Base-by-base conservation (phyloP, 2,888 invertebrate species). In the Noctua pronuba region DNA sequence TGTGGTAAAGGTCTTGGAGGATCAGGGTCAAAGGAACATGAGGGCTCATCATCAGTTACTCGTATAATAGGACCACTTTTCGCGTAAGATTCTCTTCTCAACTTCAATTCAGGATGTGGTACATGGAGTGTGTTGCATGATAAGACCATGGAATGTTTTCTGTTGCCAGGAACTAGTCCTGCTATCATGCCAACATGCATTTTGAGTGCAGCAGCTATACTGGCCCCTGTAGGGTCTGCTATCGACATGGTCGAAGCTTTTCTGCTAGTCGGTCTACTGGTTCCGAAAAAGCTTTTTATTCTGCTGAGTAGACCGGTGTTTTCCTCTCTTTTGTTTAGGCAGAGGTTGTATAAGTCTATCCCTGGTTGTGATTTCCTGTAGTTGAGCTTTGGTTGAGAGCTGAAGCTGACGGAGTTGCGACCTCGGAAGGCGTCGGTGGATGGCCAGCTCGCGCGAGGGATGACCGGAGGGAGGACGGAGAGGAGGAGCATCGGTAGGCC, bases 391-490 rank as follows among this genome's bases (percentile, higher is more conserved):
- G 97, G 97, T 88, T 97, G 97, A 0, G 97, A 97, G 89, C 97
- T 97, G 90, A 98, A 98, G 75, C 97, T 97, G 77, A 97, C 97
- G 2, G 97, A 97, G 85, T 97, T 97, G 31, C 97, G 92, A 0
- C 97, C 97, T 79, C 97, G 96, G 93, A 96, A 97, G 66, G 97
- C 97, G 89, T 98, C 98, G 0, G 98, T 97, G 21, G 98, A 98
- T 0, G 98, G 98, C 98, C 98, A 98, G 92, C 98, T 98, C 11
- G 98, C 98, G 64, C 98, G 96, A 0, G 98, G 98, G 74, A 98
- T 98, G 72, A 98, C 98, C 2, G 98, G 98, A 0, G 98, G 98
- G 0, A 98, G 95, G 13, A 98, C 98, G 31, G 98, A 98, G 4
- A 98, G 97, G 49, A 98, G 94, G 16, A 98, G 95, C 94, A 98